Base-by-base conservation (phyloP, 2,888 invertebrate genomes). In the Helicoverpa assulta region DNA sequence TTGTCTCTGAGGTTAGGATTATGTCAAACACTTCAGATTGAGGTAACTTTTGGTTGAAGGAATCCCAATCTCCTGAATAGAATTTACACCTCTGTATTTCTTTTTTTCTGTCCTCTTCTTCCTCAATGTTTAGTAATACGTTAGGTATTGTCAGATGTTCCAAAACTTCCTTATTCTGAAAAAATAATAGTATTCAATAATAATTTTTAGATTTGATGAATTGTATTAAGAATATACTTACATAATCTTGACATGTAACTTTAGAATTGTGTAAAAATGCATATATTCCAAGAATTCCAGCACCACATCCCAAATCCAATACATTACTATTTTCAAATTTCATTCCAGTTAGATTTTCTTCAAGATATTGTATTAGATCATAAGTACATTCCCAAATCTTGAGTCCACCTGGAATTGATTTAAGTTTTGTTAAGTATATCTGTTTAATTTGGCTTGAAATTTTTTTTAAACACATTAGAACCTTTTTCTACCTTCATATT, bases 341-440 rank as follows among this genome's bases (percentile, higher is more conserved):
- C 10, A 89, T 83, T 16, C 73, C 67, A 18, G 83, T 70, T 66
- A 86, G 70, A 78, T 91, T 86, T 43, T 90, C 87, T 5, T 94
- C 86, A 50, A 99, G 89, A 90, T 97, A 98, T 72, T 96, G 91
- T 50, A 97, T 92, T 65, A 99, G 92, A 90, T 99, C 99, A 84
- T 97, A 95, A 6, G 98, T 98, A 87, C 99, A 99, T 95, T 99
- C 99, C 99, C 99, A 99, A 71, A 99, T 97, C 96, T 99, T 99
- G 40, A 99, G 96, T 12, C 99, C 99, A 84, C 99, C 99, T 98
- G 86, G 59, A 94, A 84, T 53, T n/a, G n/a, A 14, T 14, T 12
- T 14, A 40, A 14, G 14, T 10, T 37, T 14, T 40, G 4, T n/a
- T n/a, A n/a, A n/a, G n/a, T n/a, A n/a, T 14, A 40, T 0, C 12